Evolutionary conservation across 2,113 vertebrate genomes (phyloP).

Genomic region (Melanocharis versteri): DNA sequence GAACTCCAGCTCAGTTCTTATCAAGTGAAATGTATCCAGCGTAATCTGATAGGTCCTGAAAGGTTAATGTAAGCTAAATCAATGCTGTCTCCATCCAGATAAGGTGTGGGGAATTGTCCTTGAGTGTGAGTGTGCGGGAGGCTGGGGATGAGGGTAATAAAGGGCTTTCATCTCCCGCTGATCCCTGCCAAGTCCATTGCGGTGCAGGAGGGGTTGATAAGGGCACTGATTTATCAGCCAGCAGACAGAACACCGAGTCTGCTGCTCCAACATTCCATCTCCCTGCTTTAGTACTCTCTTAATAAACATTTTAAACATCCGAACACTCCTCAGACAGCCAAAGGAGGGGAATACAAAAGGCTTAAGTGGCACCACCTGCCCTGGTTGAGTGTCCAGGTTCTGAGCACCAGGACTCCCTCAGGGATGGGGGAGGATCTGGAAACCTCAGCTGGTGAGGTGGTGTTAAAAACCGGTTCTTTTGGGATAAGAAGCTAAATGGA

Average conservation of each 20-base stretch:
- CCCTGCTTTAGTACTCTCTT: neutral
- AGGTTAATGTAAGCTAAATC: constrained; percentile 69
- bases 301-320: neutral
- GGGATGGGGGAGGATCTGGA: neutral
- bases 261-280: neutral
- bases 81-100: constrained; percentile 40
- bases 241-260: neutral
- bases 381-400: neutral
- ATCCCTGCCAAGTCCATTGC: constrained; percentile 12
- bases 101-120: constrained; percentile 54
- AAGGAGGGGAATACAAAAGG: neutral
- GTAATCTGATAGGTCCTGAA: constrained; percentile 53
- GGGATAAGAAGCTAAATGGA: neutral
- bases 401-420: neutral
- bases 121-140: constrained; percentile 19
- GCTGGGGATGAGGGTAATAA: constrained; percentile 32
- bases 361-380: neutral
- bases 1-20: constrained; percentile 38
- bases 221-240: constrained; percentile 39
- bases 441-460: neutral
- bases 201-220: constrained; percentile 1
- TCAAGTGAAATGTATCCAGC: constrained; percentile 50
- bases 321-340: neutral
- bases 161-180: constrained; percentile 20
- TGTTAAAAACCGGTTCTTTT: accelerated